Evolutionary conservation across 2,888 invertebrate species (phyloP).

Genomic region (Xylophagus ater): DNA sequence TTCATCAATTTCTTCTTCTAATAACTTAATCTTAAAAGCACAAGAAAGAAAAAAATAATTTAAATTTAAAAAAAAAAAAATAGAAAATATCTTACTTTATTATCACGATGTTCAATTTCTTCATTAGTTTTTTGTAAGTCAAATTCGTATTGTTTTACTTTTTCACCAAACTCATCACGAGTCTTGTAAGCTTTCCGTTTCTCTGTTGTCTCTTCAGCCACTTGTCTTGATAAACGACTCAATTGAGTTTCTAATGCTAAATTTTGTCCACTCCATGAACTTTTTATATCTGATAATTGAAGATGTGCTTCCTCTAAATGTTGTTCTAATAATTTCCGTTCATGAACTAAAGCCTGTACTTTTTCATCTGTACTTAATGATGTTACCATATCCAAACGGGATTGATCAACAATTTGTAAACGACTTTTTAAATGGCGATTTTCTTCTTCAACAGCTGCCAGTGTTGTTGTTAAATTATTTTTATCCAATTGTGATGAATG

Average conservation of each 20-base stretch:
- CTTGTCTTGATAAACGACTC: conserved; percentile 68
- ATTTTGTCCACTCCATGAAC: conserved; percentile 86
- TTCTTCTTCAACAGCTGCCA: conserved; percentile 65
- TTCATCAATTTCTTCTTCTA: conserved; percentile 63
- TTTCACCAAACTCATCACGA: conserved; percentile 53
- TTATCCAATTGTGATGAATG: conserved; percentile 64
- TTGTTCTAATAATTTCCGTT: conserved; percentile 57
- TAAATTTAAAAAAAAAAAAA: neutral
- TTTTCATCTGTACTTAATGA: conserved; percentile 41
- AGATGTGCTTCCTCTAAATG: conserved; percentile 75
- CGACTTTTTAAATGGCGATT: conserved; percentile 53
- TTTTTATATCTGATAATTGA: conserved; percentile 80
- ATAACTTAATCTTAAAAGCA: conserved; percentile 41
- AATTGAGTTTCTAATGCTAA: conserved; percentile 83
- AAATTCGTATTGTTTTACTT: conserved; percentile 41
- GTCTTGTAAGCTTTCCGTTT: conserved; percentile 61
- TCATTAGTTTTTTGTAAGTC: conserved; percentile 30
- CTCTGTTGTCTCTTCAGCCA: conserved; percentile 73
- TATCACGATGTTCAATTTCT: conserved; percentile 32
- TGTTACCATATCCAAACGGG: conserved; percentile 29
- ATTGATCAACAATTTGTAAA: conserved; percentile 33
- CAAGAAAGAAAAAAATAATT: conserved; percentile 2
- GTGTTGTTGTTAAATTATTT: conserved; percentile 52
- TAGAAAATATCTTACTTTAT: conserved; percentile 26
- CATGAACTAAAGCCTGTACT: conserved; percentile 46